Evolutionary conservation across 2,113 vertebrate species (phyloP).

Genomic region (Dissostichus mawsoni): DNA sequence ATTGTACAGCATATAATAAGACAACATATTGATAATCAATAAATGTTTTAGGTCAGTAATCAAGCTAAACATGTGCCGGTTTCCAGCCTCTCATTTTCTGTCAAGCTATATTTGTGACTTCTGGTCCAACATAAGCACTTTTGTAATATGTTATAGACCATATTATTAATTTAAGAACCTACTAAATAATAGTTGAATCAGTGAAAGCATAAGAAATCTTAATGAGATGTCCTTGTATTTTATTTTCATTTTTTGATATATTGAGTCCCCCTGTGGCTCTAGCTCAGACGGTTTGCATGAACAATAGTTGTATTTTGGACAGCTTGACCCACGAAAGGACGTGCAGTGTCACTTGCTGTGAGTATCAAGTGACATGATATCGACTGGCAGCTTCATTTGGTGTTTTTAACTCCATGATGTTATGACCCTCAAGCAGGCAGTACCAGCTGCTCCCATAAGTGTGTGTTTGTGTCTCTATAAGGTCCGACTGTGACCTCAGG

Average conservation of each 20-base stretch:
- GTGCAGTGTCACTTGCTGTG: slow-evolving; percentile 30
- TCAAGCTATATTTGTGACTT: not conserved
- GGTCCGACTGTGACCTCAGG: slow-evolving; percentile 15
- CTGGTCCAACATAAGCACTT: not conserved
- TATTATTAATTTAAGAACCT: not conserved
- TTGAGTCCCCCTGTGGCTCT: not conserved
- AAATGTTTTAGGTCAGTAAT: slow-evolving; percentile 1
- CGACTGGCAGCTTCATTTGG: slow-evolving; percentile 20
- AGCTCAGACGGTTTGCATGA: slow-evolving; percentile 7
- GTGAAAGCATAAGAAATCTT: not conserved
- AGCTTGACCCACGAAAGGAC: slow-evolving; percentile 40
- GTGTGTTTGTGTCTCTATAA: not conserved
- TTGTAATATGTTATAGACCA: not conserved
- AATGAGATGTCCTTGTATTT: not conserved
- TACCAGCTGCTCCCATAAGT: slow-evolving; percentile 36
- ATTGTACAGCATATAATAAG: not conserved
- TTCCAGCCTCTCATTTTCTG: not conserved
- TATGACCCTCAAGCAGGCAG: slow-evolving; percentile 25
- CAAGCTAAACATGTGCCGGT: not conserved
- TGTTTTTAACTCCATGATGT: slow-evolving; percentile 22
- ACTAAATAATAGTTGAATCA: not conserved
- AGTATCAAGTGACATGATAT: slow-evolving; percentile 32
- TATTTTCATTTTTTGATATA: not conserved
- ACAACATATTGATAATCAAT: not conserved
- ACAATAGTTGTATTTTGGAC: slow-evolving; percentile 8